These are phyloP conservation scores for Lysandra coridon DNA, from an alignment of 2,888 invertebrate species.

Conservation along the genomic window DNA sequence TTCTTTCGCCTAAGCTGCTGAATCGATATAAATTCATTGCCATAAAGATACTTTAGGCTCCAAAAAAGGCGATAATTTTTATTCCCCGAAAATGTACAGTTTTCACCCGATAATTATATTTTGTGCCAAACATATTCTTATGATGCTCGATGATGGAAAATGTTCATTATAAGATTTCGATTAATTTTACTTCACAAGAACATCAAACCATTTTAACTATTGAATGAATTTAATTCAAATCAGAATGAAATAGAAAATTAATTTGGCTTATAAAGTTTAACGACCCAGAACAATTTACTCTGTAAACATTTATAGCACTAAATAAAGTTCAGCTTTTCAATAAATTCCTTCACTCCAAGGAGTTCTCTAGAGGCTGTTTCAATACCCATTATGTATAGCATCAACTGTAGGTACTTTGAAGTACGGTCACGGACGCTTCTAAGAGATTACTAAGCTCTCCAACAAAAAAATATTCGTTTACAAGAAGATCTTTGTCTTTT, in stretches of 20 bases:
- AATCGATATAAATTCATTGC: too few relatives aligned
- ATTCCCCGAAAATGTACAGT: neutral
- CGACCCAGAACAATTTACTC: neutral
- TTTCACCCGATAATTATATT: neutral
- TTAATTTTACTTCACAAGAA: too few relatives aligned
- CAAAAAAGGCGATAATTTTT: too few relatives aligned
- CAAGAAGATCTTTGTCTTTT: too few relatives aligned
- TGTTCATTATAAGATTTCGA: neutral
- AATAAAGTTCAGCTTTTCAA: neutral
- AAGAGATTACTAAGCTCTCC: neutral
- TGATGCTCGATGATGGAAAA: neutral
- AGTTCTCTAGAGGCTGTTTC: neutral
- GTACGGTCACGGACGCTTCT: neutral
- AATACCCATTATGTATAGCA: conserved; percentile 3
- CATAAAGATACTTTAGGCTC: too few relatives aligned
- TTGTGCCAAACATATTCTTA: neutral
- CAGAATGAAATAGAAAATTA: neutral
- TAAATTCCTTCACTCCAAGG: conserved; percentile 5
- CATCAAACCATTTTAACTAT: neutral
- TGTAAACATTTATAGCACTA: neutral
- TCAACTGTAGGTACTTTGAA: neutral
- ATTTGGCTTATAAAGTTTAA: neutral
- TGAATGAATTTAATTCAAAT: neutral
- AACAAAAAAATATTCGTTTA: neutral
- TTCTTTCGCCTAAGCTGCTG: too few relatives aligned